phyloP scores from a whole-genome alignment of 2,888 invertebrate genomes.

The Dasypolia templi region DNA sequence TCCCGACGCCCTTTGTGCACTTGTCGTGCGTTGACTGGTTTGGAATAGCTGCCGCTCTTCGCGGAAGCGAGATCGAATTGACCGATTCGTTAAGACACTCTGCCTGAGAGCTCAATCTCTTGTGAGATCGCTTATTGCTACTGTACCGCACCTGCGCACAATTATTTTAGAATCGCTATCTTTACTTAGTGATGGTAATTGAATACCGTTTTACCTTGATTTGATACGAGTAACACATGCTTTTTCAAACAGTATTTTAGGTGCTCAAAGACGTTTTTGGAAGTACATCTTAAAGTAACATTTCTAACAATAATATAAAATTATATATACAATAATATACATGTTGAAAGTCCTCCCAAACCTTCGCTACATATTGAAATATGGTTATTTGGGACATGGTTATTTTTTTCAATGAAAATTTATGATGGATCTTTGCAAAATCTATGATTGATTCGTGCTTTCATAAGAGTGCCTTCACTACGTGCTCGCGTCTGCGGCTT shows the following conservation, averaged over 20 bases:
- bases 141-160: constrained; percentile 67
- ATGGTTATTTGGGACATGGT: constrained; percentile 68
- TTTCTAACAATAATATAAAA: no score
- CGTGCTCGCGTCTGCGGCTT: constrained; percentile 86
- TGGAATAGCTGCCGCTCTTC: constrained; percentile 79
- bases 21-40: constrained; percentile 84
- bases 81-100: constrained; percentile 81
- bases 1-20: constrained; percentile 81
- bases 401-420: constrained; percentile 85
- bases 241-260: not conserved
- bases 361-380: constrained; percentile 66
- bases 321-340: not conserved
- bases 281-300: not conserved
- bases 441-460: constrained; percentile 90
- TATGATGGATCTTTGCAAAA: constrained; percentile 89
- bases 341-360: not conserved
- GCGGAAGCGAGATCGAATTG: constrained; percentile 82
- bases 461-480: constrained; percentile 86
- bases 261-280: not conserved
- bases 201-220: constrained; percentile 20
- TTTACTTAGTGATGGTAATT: constrained; percentile 46
- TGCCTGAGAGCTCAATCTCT: constrained; percentile 80
- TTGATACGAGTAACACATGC: not conserved
- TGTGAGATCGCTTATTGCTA: constrained; percentile 82
- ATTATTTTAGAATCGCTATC: constrained; percentile 69